Evolutionary conservation across 2,113 vertebrate species (phyloP).

Genomic region (Antigone vipio): DNA sequence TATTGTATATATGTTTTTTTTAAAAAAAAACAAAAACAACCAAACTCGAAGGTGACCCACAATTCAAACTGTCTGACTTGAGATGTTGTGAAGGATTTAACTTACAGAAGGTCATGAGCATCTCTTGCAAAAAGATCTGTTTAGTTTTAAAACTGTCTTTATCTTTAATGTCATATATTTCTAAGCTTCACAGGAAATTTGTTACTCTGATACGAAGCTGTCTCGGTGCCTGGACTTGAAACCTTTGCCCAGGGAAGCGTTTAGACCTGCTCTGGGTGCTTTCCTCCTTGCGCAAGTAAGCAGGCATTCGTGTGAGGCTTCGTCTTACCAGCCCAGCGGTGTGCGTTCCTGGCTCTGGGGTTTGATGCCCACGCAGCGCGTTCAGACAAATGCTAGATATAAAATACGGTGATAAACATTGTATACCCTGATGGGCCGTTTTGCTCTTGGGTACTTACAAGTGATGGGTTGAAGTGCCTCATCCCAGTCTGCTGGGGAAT

Average conservation of each 20-base stretch:
- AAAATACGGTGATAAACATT: background rate
- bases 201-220: background rate
- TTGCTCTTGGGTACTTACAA: background rate
- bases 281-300: background rate
- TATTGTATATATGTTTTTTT: background rate
- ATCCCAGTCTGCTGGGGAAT: background rate
- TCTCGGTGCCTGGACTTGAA: background rate
- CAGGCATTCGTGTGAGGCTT: background rate
- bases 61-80: background rate
- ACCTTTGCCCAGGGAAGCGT: background rate
- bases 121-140: background rate
- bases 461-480: slow-evolving; percentile 20
- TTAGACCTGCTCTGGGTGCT: background rate
- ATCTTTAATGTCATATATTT: background rate
- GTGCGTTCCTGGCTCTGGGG: fast-evolving
- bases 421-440: background rate
- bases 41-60: fast-evolving
- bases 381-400: background rate
- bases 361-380: background rate
- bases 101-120: background rate
- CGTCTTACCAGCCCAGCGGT: fast-evolving
- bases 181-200: background rate
- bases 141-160: background rate
- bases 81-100: background rate
- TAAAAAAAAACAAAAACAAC: background rate